Conservation (phyloP, 2,113 vertebrate species). For the Grus americana region DNA sequence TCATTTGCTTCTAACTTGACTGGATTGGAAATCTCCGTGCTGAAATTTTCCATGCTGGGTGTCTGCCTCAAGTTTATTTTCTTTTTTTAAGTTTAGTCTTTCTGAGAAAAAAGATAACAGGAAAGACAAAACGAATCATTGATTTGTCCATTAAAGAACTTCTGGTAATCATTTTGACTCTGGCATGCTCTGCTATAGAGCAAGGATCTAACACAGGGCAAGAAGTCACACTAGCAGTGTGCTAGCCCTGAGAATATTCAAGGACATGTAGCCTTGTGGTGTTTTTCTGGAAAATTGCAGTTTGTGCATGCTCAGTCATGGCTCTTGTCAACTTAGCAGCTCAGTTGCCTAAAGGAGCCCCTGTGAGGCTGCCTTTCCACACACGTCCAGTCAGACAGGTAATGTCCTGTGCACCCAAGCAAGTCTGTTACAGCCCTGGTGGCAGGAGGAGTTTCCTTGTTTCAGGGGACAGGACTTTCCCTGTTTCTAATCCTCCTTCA, state of each 20-base stretch:
- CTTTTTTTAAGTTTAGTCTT: neutral
- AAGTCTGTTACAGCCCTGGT: neutral
- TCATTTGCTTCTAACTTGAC: neutral
- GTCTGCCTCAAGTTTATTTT: conserved; percentile 8
- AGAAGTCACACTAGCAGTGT: neutral
- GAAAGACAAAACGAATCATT: neutral
- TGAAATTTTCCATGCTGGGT: conserved; percentile 9
- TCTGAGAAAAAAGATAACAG: conserved; percentile 17
- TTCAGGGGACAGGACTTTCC: neutral
- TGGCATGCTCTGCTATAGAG: neutral
- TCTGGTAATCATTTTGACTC: neutral
- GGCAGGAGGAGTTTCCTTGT: neutral
- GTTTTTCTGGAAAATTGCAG: neutral
- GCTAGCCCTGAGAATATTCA: neutral
- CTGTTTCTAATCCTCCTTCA: neutral
- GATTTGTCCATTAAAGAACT: conserved; percentile 2
- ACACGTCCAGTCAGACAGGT: neutral
- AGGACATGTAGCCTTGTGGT: neutral
- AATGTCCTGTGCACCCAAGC: neutral
- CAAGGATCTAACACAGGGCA: neutral
- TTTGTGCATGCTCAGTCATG: neutral
- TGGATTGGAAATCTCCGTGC: neutral
- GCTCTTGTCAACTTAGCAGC: neutral
- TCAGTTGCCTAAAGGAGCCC: neutral
- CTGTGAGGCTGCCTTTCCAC: neutral